Conservation (phyloP, 2,113 vertebrate genomes). For the Serinus canaria region DNA sequence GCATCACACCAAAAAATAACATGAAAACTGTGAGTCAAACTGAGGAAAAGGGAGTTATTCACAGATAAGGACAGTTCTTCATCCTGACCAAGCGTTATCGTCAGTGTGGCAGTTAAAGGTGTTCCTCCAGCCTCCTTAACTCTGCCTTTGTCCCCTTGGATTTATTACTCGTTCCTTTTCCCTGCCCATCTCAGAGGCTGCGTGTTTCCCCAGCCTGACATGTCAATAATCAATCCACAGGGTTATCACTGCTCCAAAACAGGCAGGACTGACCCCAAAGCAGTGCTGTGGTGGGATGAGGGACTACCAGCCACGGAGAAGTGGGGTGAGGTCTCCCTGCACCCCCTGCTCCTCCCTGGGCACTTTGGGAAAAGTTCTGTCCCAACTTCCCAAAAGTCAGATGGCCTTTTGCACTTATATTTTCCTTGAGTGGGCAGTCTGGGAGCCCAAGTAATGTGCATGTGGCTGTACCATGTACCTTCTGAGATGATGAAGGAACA, state of each 20-base stretch:
- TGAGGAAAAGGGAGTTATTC: background rate
- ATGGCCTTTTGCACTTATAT: background rate
- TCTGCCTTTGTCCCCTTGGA: background rate
- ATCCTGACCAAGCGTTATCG: fast-evolving
- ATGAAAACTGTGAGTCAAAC: background rate
- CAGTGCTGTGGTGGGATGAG: fast-evolving
- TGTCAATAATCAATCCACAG: fast-evolving
- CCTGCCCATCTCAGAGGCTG: background rate
- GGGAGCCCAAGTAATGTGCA: background rate
- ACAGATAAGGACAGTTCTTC: background rate
- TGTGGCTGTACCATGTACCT: slow-evolving; percentile 19
- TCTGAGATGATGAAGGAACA: slow-evolving; percentile 22
- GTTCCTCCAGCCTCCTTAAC: background rate
- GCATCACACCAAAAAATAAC: background rate
- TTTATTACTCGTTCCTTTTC: background rate
- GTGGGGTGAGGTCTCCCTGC: background rate
- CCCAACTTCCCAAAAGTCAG: background rate
- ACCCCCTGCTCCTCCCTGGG: background rate
- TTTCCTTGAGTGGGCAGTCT: background rate
- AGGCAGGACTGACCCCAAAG: background rate
- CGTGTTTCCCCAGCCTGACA: fast-evolving
- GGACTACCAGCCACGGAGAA: fast-evolving
- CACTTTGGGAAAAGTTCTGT: slow-evolving; percentile 3
- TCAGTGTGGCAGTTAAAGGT: background rate
- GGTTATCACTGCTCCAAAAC: background rate